Percentiles rank a stretch among this genome's conserved stretches.
These are phyloP conservation scores for Hemicordylus capensis DNA, from an alignment of 2,113 vertebrate species.

Conservation along the genomic window DNA sequence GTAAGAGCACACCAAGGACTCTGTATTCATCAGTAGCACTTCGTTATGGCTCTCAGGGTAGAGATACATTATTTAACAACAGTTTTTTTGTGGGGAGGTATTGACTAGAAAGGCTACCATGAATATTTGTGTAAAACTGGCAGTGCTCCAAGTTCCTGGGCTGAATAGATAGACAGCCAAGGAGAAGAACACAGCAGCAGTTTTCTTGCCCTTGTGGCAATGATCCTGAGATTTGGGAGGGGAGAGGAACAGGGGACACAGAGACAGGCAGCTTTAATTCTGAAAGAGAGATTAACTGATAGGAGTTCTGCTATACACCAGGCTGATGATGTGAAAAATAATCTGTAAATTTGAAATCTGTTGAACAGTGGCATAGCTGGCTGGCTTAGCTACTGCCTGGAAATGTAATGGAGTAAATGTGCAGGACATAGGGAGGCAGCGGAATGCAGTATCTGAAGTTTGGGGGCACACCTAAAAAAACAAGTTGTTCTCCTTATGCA, in stretches of 20 bases:
- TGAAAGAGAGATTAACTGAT: not conserved
- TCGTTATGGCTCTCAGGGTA: slow-evolving; percentile 14
- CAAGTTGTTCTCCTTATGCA: not conserved
- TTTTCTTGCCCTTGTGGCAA: not conserved
- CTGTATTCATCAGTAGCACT: not conserved
- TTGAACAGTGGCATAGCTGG: not conserved
- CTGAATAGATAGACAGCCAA: not conserved
- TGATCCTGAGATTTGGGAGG: fast-evolving
- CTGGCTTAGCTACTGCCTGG: not conserved
- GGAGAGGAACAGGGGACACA: not conserved
- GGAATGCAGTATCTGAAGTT: not conserved
- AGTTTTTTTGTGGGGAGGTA: not conserved
- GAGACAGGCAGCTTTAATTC: not conserved
- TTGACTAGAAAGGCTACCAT: not conserved
- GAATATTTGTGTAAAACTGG: not conserved
- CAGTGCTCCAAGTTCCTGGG: not conserved
- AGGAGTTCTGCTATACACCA: slow-evolving; percentile 6
- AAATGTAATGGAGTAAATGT: not conserved
- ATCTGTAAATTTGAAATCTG: not conserved
- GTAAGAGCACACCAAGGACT: slow-evolving; percentile 10
- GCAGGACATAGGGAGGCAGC: not conserved
- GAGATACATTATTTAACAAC: slow-evolving; percentile 23
- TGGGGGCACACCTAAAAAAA: too few species aligned
- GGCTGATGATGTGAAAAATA: not conserved
- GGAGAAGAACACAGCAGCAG: not conserved